Percentiles rank a stretch among this genome's conserved stretches.
These are phyloP conservation scores for Drosophila aldrichi DNA, from an alignment of 2,888 invertebrate genomes.

Conservation along the genomic window DNA sequence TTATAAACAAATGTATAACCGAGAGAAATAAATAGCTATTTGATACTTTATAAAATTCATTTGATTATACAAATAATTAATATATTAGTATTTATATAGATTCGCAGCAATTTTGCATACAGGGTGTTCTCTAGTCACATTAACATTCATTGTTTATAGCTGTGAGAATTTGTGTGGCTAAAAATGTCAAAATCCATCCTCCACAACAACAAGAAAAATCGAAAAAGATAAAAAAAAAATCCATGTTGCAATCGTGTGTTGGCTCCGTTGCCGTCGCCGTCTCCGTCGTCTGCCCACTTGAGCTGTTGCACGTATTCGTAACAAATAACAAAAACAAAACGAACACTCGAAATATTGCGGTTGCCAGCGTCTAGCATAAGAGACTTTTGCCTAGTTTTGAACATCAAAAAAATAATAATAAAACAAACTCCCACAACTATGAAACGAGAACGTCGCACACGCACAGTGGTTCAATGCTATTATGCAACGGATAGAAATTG, in stretches of 20 bases:
- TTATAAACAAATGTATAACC: neutral
- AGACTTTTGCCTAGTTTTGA: constrained; percentile 21
- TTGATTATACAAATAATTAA: neutral
- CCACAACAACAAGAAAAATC: constrained; percentile 18
- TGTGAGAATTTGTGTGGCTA: constrained; percentile 6
- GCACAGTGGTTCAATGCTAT: constrained; percentile 32
- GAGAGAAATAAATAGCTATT: no score
- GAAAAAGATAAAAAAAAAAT: constrained; percentile 31
- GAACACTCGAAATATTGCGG: constrained; percentile 55
- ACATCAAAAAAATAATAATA: constrained; percentile 13
- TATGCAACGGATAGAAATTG: constrained; percentile 14
- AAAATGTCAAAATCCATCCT: constrained; percentile 34
- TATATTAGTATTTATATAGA: neutral
- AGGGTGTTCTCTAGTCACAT: constrained; percentile 1
- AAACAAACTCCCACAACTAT: constrained; percentile 57
- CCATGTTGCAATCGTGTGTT: constrained; percentile 66
- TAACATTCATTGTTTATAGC: neutral
- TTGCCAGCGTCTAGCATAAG: constrained; percentile 25
- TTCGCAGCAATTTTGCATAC: neutral
- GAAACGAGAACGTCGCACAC: constrained; percentile 20
- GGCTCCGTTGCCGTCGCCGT: neutral
- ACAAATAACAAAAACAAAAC: constrained; percentile 18
- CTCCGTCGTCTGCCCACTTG: constrained; percentile 26
- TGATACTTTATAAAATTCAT: neutral
- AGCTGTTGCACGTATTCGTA: constrained; percentile 35